phyloP scores from a whole-genome alignment of 2,888 invertebrate species.

The Acronicta leporina region DNA sequence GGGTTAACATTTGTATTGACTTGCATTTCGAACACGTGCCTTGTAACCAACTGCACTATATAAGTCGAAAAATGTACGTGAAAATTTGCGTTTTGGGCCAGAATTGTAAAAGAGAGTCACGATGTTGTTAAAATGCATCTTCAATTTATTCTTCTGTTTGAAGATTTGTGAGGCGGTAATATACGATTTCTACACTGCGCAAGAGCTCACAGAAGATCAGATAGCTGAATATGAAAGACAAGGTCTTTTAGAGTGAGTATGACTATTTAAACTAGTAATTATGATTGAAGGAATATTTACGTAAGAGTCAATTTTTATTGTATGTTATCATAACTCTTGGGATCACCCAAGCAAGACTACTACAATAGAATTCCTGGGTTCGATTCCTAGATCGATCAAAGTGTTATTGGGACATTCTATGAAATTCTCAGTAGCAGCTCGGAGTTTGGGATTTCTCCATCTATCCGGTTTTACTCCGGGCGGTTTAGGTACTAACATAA shows the following conservation, averaged over 20 bases:
- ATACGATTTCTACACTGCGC: neutral
- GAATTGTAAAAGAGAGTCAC: neutral
- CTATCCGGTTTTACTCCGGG: too few relatives aligned
- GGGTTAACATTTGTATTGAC: conserved; percentile 16
- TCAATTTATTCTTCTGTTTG: conserved; percentile 19
- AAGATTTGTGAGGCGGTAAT: conserved; percentile 2
- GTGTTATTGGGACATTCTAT: too few relatives aligned
- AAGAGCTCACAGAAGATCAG: neutral
- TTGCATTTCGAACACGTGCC: conserved; percentile 13
- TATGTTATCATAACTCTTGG: too few relatives aligned
- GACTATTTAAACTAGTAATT: neutral
- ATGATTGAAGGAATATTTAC: too few relatives aligned
- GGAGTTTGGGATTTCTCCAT: too few relatives aligned
- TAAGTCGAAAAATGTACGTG: conserved; percentile 7
- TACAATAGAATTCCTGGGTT: too few relatives aligned
- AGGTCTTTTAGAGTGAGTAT: neutral
- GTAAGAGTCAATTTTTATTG: too few relatives aligned
- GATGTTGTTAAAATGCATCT: conserved; percentile 24
- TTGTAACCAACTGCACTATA: conserved; percentile 13
- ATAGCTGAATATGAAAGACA: neutral
- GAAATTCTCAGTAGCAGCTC: too few relatives aligned
- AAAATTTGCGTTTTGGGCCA: conserved; percentile 9
- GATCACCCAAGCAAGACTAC: too few relatives aligned
- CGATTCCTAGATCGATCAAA: too few relatives aligned
- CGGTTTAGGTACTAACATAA: too few relatives aligned